Evolutionary conservation across 1,140 invertebrate species (phyloP).

Genomic region (Lordiphosa stackelbergi): DNA sequence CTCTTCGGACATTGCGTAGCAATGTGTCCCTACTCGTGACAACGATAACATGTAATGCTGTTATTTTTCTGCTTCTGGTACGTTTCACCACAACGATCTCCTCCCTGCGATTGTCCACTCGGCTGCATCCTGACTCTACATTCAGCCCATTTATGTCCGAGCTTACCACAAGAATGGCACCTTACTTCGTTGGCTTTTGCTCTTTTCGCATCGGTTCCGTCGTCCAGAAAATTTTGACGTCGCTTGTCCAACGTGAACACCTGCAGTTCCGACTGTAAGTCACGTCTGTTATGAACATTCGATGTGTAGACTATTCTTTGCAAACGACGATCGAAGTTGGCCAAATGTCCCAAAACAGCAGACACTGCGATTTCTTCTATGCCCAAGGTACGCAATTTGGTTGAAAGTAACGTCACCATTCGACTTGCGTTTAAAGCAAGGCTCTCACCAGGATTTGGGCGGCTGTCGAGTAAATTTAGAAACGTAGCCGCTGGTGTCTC

Average conservation of each 20-base stretch:
- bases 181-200: background rate
- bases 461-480: slow-evolving; percentile 1
- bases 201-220: background rate
- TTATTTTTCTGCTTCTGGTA: too few species aligned
- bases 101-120: too few species aligned
- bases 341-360: slow-evolving; percentile 1
- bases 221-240: background rate
- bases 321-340: slow-evolving; percentile 9
- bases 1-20: slow-evolving; percentile 8
- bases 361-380: background rate
- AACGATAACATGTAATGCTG: slow-evolving; percentile 5
- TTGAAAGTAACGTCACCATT: background rate
- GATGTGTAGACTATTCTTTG: slow-evolving; percentile 4
- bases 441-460: slow-evolving; percentile 1
- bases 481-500: slow-evolving; percentile 9
- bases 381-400: slow-evolving; percentile 1
- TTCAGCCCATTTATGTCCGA: slow-evolving; percentile 1
- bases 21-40: slow-evolving; percentile 5
- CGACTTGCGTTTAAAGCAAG: slow-evolving; percentile 1
- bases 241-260: background rate
- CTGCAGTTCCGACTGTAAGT: slow-evolving; percentile 1
- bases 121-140: too few species aligned
- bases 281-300: slow-evolving; percentile 1
- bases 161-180: background rate
- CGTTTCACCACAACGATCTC: too few species aligned